Evolutionary conservation across 1,140 invertebrate genomes (phyloP).

Genomic region (Leucophenga varia): DNA sequence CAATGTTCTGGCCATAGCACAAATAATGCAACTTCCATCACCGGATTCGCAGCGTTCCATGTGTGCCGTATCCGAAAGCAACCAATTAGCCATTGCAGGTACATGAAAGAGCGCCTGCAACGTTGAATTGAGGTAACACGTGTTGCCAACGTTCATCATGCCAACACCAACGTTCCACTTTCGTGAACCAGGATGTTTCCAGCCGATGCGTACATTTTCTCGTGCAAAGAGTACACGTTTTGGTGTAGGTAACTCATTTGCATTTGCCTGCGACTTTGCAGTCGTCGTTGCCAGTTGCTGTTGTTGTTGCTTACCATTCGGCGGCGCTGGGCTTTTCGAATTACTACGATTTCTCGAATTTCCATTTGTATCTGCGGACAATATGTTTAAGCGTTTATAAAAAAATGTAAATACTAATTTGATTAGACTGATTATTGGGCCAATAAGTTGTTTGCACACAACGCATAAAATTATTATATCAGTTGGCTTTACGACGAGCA

Average conservation of each 20-base stretch:
- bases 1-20: slow-evolving; percentile 79
- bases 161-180: slow-evolving; percentile 78
- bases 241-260: slow-evolving; percentile 70
- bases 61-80: slow-evolving; percentile 73
- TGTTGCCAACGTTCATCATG: slow-evolving; percentile 92
- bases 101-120: slow-evolving; percentile 89
- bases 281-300: neutral
- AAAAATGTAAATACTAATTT: too few species aligned
- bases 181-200: slow-evolving; percentile 66
- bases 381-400: neutral
- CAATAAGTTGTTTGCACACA: too few species aligned
- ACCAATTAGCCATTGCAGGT: slow-evolving; percentile 84
- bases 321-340: slow-evolving; percentile 1
- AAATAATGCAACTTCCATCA: slow-evolving; percentile 75
- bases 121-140: slow-evolving; percentile 96
- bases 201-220: slow-evolving; percentile 79
- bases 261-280: slow-evolving; percentile 9
- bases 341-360: slow-evolving; percentile 14
- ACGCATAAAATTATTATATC: too few species aligned
- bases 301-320: slow-evolving; percentile 15
- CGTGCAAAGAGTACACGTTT: slow-evolving; percentile 74
- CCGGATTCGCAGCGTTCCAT: slow-evolving; percentile 71
- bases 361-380: slow-evolving; percentile 27
- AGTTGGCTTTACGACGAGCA: too few species aligned
- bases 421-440: too few species aligned